These are phyloP conservation scores for Aporrectodea caliginosa DNA, from an alignment of 1,140 invertebrate genomes.

Conservation along the genomic window DNA sequence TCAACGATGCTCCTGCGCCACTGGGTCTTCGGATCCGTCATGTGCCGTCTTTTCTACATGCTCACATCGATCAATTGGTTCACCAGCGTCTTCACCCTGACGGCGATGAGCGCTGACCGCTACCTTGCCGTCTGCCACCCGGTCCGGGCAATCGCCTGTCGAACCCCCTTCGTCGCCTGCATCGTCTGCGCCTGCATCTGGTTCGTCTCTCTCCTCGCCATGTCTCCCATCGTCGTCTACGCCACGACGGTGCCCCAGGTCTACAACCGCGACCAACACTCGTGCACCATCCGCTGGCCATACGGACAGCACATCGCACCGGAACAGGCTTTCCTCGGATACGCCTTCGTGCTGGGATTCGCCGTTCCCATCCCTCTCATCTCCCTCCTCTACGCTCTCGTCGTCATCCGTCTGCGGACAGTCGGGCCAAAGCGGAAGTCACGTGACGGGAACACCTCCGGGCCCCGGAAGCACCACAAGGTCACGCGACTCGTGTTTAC, in stretches of 20 bases:
- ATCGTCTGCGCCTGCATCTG: slow-evolving; percentile 56
- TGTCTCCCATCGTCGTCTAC: slow-evolving; percentile 88
- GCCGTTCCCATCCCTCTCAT: slow-evolving; percentile 86
- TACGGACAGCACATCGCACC: slow-evolving; percentile 44
- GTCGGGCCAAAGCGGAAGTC: slow-evolving; percentile 62
- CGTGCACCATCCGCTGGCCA: slow-evolving; percentile 50
- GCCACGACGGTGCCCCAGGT: slow-evolving; percentile 60
- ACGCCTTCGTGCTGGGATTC: slow-evolving; percentile 88
- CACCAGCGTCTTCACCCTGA: slow-evolving; percentile 85
- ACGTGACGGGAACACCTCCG: slow-evolving; percentile 75
- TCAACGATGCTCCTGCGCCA: slow-evolving; percentile 76
- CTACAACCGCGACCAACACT: not conserved
- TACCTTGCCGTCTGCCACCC: slow-evolving; percentile 61
- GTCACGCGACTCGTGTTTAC: slow-evolving; percentile 92
- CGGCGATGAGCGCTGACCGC: slow-evolving; percentile 91
- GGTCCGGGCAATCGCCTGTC: slow-evolving; percentile 71
- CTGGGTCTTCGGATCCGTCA: slow-evolving; percentile 85
- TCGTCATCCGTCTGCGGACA: slow-evolving; percentile 74
- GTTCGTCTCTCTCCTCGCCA: slow-evolving; percentile 55
- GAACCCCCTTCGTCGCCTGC: slow-evolving; percentile 49
- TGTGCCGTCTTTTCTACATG: slow-evolving; percentile 84
- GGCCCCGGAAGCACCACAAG: slow-evolving; percentile 73
- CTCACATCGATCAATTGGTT: slow-evolving; percentile 93
- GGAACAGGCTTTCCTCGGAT: slow-evolving; percentile 58
- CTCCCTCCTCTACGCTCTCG: slow-evolving; percentile 90